Conservation (phyloP, 2,888 invertebrate genomes). For the Eumerus sabulonum region DNA sequence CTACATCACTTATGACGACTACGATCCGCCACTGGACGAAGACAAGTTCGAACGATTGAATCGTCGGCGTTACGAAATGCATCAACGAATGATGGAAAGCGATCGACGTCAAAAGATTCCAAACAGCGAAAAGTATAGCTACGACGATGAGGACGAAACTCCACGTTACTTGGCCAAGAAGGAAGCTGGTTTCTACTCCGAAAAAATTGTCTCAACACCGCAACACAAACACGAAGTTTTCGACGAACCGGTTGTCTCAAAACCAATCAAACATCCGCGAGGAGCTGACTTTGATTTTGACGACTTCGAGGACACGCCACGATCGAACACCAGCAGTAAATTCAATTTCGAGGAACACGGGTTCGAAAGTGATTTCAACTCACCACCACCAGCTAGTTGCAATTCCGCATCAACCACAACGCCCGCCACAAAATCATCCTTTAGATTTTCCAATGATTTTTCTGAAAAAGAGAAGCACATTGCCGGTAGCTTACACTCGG, state of each 20-base stretch:
- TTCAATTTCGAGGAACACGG: slow-evolving; percentile 78
- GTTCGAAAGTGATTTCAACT: slow-evolving; percentile 79
- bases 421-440: slow-evolving; percentile 76
- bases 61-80: slow-evolving; percentile 78
- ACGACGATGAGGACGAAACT: slow-evolving; percentile 61
- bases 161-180: slow-evolving; percentile 56
- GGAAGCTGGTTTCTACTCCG: slow-evolving; percentile 44
- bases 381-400: slow-evolving; percentile 75
- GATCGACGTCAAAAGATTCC: slow-evolving; percentile 74
- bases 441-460: slow-evolving; percentile 83
- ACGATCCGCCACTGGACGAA: slow-evolving; percentile 76
- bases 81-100: slow-evolving; percentile 77
- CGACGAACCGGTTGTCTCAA: slow-evolving; percentile 58
- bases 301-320: slow-evolving; percentile 76
- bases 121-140: slow-evolving; percentile 64
- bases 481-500: slow-evolving; percentile 41
- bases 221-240: slow-evolving; percentile 69
- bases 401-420: slow-evolving; percentile 73
- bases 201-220: slow-evolving; percentile 63
- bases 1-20: slow-evolving; percentile 76
- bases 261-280: slow-evolving; percentile 50
- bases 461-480: slow-evolving; percentile 78
- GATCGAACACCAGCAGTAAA: slow-evolving; percentile 75
- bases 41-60: slow-evolving; percentile 78
- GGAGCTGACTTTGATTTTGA: slow-evolving; percentile 73